phyloP scores from a whole-genome alignment of 35 echinoderm and acorn worm genomes.

The Stichopus chloronotus region DNA sequence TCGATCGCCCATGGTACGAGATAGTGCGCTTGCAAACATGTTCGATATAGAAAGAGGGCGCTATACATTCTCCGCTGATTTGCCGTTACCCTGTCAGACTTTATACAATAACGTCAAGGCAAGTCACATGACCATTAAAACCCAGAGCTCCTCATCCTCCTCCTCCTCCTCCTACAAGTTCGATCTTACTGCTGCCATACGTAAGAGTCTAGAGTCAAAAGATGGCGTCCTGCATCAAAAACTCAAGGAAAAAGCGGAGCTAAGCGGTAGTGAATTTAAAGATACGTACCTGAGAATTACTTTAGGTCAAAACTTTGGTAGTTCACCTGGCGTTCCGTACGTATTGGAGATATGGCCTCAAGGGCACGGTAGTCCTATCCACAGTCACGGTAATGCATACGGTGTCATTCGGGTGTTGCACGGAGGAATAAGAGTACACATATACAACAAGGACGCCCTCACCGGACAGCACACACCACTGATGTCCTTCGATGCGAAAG shows the following conservation, averaged over 20 bases:
- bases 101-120: constrained; percentile 47
- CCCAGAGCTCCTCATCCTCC: not conserved
- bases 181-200: constrained; percentile 41
- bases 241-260: not conserved
- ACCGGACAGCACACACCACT: not conserved
- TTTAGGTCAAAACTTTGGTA: constrained; percentile 46
- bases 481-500: not conserved
- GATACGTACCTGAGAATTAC: constrained; percentile 51
- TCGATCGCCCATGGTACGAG: constrained; percentile 41
- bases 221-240: constrained; percentile 32
- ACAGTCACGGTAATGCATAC: constrained; percentile 64
- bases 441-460: constrained; percentile 41
- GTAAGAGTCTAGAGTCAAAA: constrained; percentile 28
- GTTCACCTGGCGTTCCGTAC: constrained; percentile 64
- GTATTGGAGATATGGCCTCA: constrained; percentile 71
- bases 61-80: constrained; percentile 29
- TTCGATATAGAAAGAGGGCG: constrained; percentile 53
- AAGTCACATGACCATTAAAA: not conserved
- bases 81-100: constrained; percentile 30
- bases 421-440: constrained; percentile 25
- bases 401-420: constrained; percentile 61
- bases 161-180: not conserved
- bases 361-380: constrained; percentile 48
- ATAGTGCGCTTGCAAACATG: constrained; percentile 51
- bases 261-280: not conserved